A percentile compares a stretch with the other conserved stretches of the same genome.
phyloP scores from a whole-genome alignment of 92 coral and sea anemone species.

The Palythoa grandiflora region DNA sequence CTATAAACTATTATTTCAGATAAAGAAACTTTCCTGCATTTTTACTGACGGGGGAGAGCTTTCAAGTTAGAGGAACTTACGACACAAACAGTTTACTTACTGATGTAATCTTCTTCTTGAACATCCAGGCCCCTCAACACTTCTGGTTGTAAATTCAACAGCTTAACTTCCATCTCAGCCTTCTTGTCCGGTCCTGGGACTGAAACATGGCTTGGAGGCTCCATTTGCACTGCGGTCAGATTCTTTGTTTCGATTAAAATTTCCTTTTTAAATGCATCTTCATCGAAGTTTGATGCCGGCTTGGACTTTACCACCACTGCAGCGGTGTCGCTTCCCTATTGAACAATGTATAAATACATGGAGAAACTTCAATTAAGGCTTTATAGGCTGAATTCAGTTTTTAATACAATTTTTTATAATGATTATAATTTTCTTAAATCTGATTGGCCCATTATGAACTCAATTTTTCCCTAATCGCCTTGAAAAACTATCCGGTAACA shows the following conservation, averaged over 20 bases:
- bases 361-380: no score
- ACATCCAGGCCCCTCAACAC: slow-evolving; percentile 30
- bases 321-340: slow-evolving; percentile 17
- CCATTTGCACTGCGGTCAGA: slow-evolving; percentile 66
- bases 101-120: slow-evolving; percentile 50
- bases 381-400: no score
- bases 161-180: slow-evolving; percentile 55
- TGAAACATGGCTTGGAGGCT: slow-evolving; percentile 32
- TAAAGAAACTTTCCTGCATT: neutral
- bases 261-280: slow-evolving; percentile 77
- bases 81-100: neutral
- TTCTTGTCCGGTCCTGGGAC: slow-evolving; percentile 30
- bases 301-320: slow-evolving; percentile 22
- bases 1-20: neutral
- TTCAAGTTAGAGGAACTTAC: no score
- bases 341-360: neutral
- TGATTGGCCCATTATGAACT: no score
- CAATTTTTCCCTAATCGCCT: no score
- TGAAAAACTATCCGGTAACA: no score
- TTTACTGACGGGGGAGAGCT: neutral
- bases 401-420: no score
- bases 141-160: slow-evolving; percentile 34
- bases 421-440: no score
- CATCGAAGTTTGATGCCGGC: slow-evolving; percentile 36
- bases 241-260: slow-evolving; percentile 87